Evolutionary conservation across 2,888 invertebrate genomes (phyloP).

Genomic region (Nycteola revayana): DNA sequence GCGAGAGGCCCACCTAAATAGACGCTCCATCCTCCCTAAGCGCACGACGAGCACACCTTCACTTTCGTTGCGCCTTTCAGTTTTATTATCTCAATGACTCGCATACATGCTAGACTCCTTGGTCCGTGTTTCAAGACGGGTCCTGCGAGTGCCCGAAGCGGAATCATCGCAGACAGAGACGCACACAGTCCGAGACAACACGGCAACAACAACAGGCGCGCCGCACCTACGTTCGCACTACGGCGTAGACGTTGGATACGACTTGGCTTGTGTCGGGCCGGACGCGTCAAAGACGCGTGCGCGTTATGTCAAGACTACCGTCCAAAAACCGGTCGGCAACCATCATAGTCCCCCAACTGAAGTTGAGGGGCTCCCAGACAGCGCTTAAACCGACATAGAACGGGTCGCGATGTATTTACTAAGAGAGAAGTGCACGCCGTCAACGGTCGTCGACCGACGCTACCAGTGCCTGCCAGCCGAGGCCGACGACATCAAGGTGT

Average conservation of each 20-base stretch:
- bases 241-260: conserved; percentile 42
- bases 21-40: conserved; percentile 68
- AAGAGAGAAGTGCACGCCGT: too few species aligned
- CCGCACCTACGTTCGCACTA: too few species aligned
- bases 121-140: too few species aligned
- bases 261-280: too few species aligned
- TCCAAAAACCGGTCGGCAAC: conserved; percentile 20
- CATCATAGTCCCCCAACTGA: conserved; percentile 6
- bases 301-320: conserved; percentile 32
- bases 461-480: conserved; percentile 34
- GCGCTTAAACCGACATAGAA: conserved; percentile 62
- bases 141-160: too few species aligned
- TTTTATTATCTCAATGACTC: too few species aligned
- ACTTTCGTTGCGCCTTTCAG: too few species aligned
- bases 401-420: too few species aligned
- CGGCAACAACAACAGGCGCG: too few species aligned
- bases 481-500: conserved; percentile 21
- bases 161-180: conserved; percentile 58
- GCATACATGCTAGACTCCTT: too few species aligned
- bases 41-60: conserved; percentile 51
- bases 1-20: conserved; percentile 64
- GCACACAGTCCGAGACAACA: conserved; percentile 50
- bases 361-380: conserved; percentile 35
- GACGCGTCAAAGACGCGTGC: conserved; percentile 47
- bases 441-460: conserved; percentile 44